Percentiles rank a stretch among this genome's conserved stretches.
Conservation (phyloP, 2,797 vertebrate genomes). For the Alosa sapidissima region DNA sequence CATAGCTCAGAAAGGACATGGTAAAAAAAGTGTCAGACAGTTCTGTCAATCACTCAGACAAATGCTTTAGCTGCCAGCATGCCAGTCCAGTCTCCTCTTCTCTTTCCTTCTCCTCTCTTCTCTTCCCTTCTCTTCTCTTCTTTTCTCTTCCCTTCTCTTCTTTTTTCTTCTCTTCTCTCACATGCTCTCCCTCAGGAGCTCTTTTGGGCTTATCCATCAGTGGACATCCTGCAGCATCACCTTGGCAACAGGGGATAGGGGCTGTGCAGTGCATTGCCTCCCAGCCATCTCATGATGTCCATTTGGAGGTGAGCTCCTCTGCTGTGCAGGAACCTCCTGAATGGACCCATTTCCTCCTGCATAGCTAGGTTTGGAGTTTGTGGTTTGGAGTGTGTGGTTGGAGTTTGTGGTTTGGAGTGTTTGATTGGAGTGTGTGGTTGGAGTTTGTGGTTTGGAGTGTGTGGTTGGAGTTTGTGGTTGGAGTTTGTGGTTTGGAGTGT, state of each 20-base stretch:
- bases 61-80: too few relatives aligned
- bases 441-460: too few relatives aligned
- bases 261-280: background rate
- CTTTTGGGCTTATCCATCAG: background rate
- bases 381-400: too few relatives aligned
- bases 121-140: background rate
- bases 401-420: too few relatives aligned
- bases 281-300: background rate
- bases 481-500: too few relatives aligned
- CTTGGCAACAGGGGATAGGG: background rate
- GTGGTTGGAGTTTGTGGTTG: too few relatives aligned
- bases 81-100: too few relatives aligned
- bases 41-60: too few relatives aligned
- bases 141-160: background rate
- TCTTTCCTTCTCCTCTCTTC: background rate
- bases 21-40: too few relatives aligned
- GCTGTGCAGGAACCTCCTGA: background rate
- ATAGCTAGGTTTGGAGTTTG: too few relatives aligned
- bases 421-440: background rate
- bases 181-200: background rate
- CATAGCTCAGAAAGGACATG: too few relatives aligned
- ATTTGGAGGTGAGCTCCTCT: background rate
- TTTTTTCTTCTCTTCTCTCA: background rate
- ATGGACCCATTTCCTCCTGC: too few relatives aligned
- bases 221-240: conserved; percentile 12